phyloP scores from a whole-genome alignment of 37 sponge, comb jelly and placozoan species.

The Tethya wilhelma region DNA sequence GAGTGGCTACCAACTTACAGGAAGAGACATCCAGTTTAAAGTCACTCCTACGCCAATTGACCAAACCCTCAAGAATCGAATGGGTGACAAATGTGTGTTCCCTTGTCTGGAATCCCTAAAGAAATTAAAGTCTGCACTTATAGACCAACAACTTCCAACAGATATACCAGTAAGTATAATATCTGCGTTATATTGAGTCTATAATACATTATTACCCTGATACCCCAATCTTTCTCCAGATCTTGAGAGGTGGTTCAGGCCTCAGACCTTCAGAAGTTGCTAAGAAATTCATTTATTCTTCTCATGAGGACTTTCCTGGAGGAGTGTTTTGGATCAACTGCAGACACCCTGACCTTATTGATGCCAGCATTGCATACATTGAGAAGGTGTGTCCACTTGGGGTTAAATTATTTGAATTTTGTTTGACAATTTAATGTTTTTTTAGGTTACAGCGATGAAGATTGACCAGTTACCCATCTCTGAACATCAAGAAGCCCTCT shows the following conservation, averaged over 20 bases:
- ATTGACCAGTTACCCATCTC: neutral
- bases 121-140: neutral
- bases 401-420: too few relatives aligned
- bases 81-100: slow-evolving; percentile 35
- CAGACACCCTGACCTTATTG: slow-evolving; percentile 2
- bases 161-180: slow-evolving; percentile 37
- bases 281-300: slow-evolving; percentile 27
- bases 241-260: slow-evolving; percentile 39
- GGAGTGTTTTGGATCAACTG: slow-evolving; percentile 68
- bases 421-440: too few relatives aligned
- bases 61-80: neutral
- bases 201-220: too few relatives aligned
- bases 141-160: slow-evolving; percentile 31
- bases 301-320: slow-evolving; percentile 39
- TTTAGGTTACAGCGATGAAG: neutral
- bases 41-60: neutral
- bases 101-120: slow-evolving; percentile 32
- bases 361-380: slow-evolving; percentile 29
- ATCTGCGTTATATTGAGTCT: neutral
- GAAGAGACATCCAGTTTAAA: slow-evolving; percentile 39
- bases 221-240: too few relatives aligned
- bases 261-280: slow-evolving; percentile 27
- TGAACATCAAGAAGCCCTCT: neutral
- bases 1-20: slow-evolving; percentile 76
- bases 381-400: slow-evolving; percentile 26